These are phyloP conservation scores for Tolmerus cingulatus DNA, from an alignment of 2,888 invertebrate genomes.

Conservation along the genomic window DNA sequence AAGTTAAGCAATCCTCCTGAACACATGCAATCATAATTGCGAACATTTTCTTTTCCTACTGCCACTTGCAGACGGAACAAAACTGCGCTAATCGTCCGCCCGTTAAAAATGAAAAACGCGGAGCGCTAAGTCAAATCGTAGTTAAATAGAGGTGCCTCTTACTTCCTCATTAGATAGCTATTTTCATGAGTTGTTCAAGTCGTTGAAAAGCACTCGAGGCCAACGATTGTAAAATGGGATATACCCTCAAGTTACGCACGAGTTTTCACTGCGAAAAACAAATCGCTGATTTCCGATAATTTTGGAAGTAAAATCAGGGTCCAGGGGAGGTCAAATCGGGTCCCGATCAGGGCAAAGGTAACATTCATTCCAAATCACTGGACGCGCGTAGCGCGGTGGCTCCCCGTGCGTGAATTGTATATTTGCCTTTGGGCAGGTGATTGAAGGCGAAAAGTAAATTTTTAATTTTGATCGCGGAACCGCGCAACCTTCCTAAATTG, in stretches of 20 bases:
- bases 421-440: constrained; percentile 11
- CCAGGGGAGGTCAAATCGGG: background rate
- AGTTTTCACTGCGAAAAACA: background rate
- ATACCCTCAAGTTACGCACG: background rate
- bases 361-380: background rate
- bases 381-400: background rate
- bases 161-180: background rate
- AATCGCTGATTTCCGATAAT: background rate
- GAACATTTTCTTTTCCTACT: background rate
- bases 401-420: background rate
- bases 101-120: background rate
- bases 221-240: background rate
- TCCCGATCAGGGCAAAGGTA: background rate
- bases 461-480: background rate
- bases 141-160: background rate
- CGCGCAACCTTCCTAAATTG: constrained; percentile 3
- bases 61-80: background rate
- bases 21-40: background rate
- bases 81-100: background rate
- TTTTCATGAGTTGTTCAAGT: background rate
- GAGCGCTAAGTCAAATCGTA: background rate
- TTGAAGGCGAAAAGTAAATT: constrained; percentile 21
- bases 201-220: background rate
- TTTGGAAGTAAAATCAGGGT: background rate
- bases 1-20: background rate